Percentiles rank a stretch among this genome's conserved stretches.
phyloP scores from a whole-genome alignment of 2,888 invertebrate genomes.

The Theristus sp. region DNA sequence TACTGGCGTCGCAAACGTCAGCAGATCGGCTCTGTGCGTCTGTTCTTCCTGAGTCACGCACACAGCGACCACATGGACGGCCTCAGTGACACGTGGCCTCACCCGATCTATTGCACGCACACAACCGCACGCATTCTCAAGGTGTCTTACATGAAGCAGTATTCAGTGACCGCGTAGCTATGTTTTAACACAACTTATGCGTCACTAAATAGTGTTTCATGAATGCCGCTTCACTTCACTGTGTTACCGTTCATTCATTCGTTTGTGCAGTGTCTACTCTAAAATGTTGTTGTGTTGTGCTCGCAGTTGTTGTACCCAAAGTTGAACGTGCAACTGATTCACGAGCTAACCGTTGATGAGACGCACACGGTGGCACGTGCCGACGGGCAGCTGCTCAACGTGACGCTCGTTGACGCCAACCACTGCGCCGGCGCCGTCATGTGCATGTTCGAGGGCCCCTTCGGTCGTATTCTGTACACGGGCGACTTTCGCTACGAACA shows the following conservation, averaged over 20 bases:
- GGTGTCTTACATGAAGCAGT: too few species aligned
- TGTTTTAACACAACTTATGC: too few species aligned
- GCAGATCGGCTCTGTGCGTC: neutral
- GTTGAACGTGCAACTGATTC: too few species aligned
- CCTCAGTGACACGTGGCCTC: neutral
- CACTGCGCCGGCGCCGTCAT: neutral
- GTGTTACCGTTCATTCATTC: neutral
- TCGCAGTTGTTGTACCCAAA: too few species aligned
- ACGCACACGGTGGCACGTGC: too few species aligned
- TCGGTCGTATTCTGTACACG: neutral
- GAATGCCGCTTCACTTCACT: too few species aligned
- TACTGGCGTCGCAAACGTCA: neutral
- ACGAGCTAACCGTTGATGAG: too few species aligned
- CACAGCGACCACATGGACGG: slow-evolving; percentile 1
- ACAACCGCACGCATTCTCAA: neutral
- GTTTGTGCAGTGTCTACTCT: neutral
- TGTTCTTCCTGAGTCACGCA: neutral
- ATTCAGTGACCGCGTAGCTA: too few species aligned
- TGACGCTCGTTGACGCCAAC: neutral
- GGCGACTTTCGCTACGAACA: neutral
- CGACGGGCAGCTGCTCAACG: too few species aligned
- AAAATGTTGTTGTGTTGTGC: too few species aligned
- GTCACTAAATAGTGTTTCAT: too few species aligned
- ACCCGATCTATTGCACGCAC: neutral
- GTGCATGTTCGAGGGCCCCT: neutral